Evolutionary conservation across 2,113 vertebrate species (phyloP).

Genomic region (Crotalus horridus): DNA sequence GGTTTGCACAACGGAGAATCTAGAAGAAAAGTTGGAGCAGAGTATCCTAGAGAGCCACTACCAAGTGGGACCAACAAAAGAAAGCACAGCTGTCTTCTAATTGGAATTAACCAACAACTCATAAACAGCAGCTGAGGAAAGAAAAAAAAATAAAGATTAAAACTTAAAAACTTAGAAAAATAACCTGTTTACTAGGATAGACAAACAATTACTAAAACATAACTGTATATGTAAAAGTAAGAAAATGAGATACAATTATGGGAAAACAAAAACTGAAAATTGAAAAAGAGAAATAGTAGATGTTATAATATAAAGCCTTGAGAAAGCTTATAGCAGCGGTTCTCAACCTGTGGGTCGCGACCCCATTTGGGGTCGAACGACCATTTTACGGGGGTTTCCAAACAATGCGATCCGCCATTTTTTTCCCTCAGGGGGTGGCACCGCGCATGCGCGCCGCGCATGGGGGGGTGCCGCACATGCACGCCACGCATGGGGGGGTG

Average conservation of each 20-base stretch:
- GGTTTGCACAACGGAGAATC: background rate
- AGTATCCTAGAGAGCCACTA: background rate
- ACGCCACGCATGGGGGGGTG: too few species aligned
- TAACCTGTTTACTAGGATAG: background rate
- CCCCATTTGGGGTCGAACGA: too few species aligned
- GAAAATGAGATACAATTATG: background rate
- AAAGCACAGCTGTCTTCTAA: background rate
- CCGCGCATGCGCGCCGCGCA: too few species aligned
- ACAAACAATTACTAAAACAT: background rate
- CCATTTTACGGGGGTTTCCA: too few species aligned
- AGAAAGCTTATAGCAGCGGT: background rate
- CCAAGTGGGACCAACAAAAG: background rate
- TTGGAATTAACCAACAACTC: background rate
- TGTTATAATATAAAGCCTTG: background rate
- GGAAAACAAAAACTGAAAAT: background rate
- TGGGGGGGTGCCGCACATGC: too few species aligned
- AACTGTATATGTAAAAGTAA: background rate
- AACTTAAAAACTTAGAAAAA: background rate
- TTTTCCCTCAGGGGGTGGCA: too few species aligned
- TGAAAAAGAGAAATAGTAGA: background rate
- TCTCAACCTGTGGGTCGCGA: too few species aligned
- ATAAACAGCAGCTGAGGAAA: background rate
- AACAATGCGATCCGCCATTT: too few species aligned
- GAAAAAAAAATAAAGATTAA: background rate
- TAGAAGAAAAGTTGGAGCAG: background rate